Conservation (phyloP, 1,140 invertebrate species). For the Cryptotermes secundus region DNA sequence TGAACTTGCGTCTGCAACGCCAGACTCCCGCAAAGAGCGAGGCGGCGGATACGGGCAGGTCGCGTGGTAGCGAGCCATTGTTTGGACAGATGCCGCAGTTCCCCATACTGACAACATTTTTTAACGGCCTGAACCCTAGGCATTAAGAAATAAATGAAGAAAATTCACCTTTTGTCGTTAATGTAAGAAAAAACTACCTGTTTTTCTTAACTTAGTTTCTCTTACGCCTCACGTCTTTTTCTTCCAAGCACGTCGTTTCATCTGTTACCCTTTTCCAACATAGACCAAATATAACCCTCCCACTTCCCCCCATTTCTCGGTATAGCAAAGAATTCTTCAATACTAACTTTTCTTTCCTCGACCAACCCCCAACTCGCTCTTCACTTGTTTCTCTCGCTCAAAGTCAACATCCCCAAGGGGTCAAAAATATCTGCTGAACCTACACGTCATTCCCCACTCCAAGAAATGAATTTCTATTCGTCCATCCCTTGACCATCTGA, state of each 20-base stretch:
- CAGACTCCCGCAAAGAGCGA: background rate
- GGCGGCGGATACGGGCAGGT: background rate
- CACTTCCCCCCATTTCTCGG: background rate
- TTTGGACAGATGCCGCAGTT: background rate
- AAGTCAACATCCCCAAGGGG: constrained; percentile 13
- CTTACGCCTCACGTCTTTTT: background rate
- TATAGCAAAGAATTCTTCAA: background rate
- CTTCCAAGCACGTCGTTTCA: background rate
- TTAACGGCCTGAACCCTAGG: background rate
- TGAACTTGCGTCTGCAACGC: too few relatives aligned
- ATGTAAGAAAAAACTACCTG: background rate
- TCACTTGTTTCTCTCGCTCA: background rate
- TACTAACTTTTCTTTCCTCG: background rate
- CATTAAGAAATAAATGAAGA: background rate
- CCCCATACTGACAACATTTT: background rate
- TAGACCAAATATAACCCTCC: background rate
- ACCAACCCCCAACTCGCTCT: background rate
- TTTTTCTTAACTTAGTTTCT: background rate
- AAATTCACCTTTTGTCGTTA: constrained; percentile 13
- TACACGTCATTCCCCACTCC: background rate
- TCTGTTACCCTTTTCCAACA: background rate
- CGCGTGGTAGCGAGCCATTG: background rate
- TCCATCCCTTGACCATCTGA: background rate
- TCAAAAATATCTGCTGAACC: background rate
- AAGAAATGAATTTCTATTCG: background rate